Base-by-base conservation (phyloP, 2,888 invertebrate species). In the Yponomeuta cagnagella region DNA sequence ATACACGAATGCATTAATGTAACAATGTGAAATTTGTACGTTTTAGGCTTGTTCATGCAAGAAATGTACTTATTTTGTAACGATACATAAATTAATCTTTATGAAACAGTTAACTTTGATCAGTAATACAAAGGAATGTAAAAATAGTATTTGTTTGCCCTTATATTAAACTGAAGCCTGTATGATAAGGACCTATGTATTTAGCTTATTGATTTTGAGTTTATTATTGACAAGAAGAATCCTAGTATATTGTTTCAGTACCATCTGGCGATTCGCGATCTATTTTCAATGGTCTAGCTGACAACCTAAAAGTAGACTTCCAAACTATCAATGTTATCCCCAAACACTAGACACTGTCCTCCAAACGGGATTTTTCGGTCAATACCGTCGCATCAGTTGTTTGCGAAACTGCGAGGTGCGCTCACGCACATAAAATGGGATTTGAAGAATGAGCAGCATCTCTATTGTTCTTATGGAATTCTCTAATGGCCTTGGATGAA, bases 361-460 rank as follows among this genome's bases (percentile, higher is more conserved):
- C 82, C 77, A 84, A 86, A 79, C 78, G 77, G 48, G 48, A 78
- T 83, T 85, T 85, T 82, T 86, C 86, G 87, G 88, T 88, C 88
- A 88, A 85, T 86, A 86, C 80, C 84, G 78, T 58, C 74, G 74
- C 73, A 72, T 52, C 43, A 43, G 43, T 66, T 52, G 77, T 79
- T 87, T 87, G 81, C 83, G 82, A 88, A 87, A 88, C 73, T 78
- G 77, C 77, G 80, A 83, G 80, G 74, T 77, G 77, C 78, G 78
- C 74, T 74, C 78, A 67, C 63, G 70, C 68, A 10, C 30, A 31
- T 43, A 23, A 68, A 31, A 52, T 31, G 30, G 68, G 68, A 2
- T 68, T 48, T 4, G 30, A 68, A 52, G 52, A 68, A 68, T 52
- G 15, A 10, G 30, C 30, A 30, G 65, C 65, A 31, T 65, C 65